These are phyloP conservation scores for Congeria kusceri DNA, from an alignment of 2,888 invertebrate species.

Conservation along the genomic window DNA sequence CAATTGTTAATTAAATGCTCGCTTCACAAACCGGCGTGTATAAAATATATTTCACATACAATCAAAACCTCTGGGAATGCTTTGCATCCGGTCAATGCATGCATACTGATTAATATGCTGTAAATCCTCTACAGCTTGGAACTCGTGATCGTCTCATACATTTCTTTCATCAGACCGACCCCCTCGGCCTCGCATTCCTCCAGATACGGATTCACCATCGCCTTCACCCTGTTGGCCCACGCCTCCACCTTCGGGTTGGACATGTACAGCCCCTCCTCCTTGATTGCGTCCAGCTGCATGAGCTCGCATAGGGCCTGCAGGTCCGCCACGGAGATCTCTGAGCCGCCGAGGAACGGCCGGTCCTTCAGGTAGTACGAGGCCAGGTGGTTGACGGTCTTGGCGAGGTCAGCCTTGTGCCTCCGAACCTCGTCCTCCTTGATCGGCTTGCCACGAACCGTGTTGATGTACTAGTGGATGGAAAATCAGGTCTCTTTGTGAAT, in stretches of 20 bases:
- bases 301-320: constrained; percentile 80
- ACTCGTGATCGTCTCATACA: constrained; percentile 15
- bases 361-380: constrained; percentile 77
- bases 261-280: constrained; percentile 73
- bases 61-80: no score
- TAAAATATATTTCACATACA: no score
- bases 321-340: constrained; percentile 80
- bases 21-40: no score
- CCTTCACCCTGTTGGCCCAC: constrained; percentile 78
- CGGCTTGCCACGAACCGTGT: constrained; percentile 44
- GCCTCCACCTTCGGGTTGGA: constrained; percentile 71
- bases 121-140: no score
- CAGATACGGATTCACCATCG: constrained; percentile 68
- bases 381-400: constrained; percentile 51
- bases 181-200: constrained; percentile 49
- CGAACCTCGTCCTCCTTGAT: constrained; percentile 51
- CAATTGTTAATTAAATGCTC: no score
- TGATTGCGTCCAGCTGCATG: constrained; percentile 76
- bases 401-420: constrained; percentile 29
- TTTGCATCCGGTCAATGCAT: no score
- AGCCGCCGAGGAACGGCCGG: constrained; percentile 71
- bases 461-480: constrained; percentile 46
- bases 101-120: no score
- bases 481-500: no score
- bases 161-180: constrained; percentile 25